These are phyloP conservation scores for Carapus acus DNA, from an alignment of 2,797 vertebrate genomes.

Conservation along the genomic window DNA sequence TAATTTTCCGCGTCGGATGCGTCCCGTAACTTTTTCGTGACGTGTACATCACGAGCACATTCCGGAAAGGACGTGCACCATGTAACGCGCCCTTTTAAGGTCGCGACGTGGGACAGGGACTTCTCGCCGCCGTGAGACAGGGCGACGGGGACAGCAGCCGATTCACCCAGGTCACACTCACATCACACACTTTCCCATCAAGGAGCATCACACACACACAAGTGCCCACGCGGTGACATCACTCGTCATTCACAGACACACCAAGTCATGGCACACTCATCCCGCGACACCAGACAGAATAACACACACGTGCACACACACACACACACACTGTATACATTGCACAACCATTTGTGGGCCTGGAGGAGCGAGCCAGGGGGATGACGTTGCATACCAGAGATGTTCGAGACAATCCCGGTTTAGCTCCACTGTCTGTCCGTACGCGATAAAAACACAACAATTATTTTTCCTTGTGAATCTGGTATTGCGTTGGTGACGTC, in stretches of 20 bases:
- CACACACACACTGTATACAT: neutral
- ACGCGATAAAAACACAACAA: neutral
- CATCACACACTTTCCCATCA: conserved; percentile 9
- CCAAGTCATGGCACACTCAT: neutral
- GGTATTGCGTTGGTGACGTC: too few relatives aligned
- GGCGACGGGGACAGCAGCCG: conserved; percentile 23
- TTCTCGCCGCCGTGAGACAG: neutral
- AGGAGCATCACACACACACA: neutral
- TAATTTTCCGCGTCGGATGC: conserved; percentile 8
- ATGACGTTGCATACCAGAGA: conserved; percentile 21
- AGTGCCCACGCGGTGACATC: neutral
- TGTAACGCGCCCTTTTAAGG: conserved; percentile 37
- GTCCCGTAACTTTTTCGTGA: neutral
- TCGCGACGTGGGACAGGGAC: neutral
- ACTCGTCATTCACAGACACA: neutral
- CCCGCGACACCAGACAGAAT: neutral
- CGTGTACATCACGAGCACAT: conserved; percentile 1
- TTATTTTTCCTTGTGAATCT: too few relatives aligned
- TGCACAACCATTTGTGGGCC: conserved; percentile 17
- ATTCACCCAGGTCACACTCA: conserved; percentile 3
- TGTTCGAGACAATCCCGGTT: conserved; percentile 6
- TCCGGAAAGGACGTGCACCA: conserved; percentile 4
- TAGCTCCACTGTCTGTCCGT: conserved; percentile 4
- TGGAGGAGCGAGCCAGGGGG: neutral
- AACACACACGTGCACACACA: neutral